Base-by-base conservation (phyloP, 2,113 vertebrate genomes). In the Gnathonemus echidnorhynchus region DNA sequence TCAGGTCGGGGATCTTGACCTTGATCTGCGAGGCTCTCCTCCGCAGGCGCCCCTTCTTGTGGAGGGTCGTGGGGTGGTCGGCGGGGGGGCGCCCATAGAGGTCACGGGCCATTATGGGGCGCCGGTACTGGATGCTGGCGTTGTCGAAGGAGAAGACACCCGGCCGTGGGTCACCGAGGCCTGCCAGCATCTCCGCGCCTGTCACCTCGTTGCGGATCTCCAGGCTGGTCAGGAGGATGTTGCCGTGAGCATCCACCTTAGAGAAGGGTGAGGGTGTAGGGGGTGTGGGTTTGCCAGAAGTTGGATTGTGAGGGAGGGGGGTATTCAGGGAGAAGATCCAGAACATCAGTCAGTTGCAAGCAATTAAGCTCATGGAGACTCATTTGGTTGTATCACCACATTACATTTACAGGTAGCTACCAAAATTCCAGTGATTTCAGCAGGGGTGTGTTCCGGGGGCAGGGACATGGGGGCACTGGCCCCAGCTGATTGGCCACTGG, bases 1-100 rank as follows among this genome's bases (percentile, higher is more conserved):
- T 97, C 95, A 97, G 92, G 93, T 97, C 95, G 1, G 96, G 96
- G 93, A 97, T 97, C 91, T 97, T 97, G 92, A 97, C 95, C 92
- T 94, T 97, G 90, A 97, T 95, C 92, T 97, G 96, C 15, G 97
- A 97, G 49, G 96, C 94, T 3, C 95, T 95, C 91, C 96, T 90
- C 91, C 90, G 93, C 93, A 97, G 92, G 11, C 89, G 95, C n/a
- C 96, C 95, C 92, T 96, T 97, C 91, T 93, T 91, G 10, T 95
- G 95, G 52, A 91, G 93, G 39, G 93, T 93, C 3, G 93, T 95
- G 13, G 86, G 39, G 74, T 95, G 94, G 89, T 96, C 95, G 89
- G 95, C 91, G 39, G 91, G 91, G 0, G 89, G 94, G 27, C 95
- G 95, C n/a, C 88, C 95, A 90, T 92, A 95, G 46, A 93, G 93